Base-by-base conservation (phyloP, 2,888 invertebrate genomes). In the Lycophotia porphyrea region DNA sequence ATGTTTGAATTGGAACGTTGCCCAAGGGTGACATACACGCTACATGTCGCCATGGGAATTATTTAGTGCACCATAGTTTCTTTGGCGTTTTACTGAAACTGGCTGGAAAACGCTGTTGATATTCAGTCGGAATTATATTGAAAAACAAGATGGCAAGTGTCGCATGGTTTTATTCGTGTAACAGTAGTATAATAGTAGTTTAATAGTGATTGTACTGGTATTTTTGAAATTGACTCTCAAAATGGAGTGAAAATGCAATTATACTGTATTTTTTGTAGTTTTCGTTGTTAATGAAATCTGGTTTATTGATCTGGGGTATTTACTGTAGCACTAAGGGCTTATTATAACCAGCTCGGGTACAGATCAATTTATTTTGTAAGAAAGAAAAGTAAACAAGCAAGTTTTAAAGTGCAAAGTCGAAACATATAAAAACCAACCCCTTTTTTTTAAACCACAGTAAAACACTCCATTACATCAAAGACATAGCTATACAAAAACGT, bases 1-100 rank as follows among this genome's bases (percentile, higher is more conserved):
- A 27, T 21, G 31, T 24, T 27, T 60, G n/a, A 61, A 64, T 80
- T 84, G 84, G 84, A 84, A 36, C 21, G 21, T 36, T 61, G 74
- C 73, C 80, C 42, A 36, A 36, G 63, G 13, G 66, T 15, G 18
- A 11, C 47, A 27, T 44, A 7, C 36, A 18, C 15, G 18, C 15
- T 15, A 64, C 18, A 21, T 67, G 27, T 31, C 31, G 36, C 36
- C 15, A 39, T 52, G 49, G 13, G 60, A 67, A 71, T 67, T 60
- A 21, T 34, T 60, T 1, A 60, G 31, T 60, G 31, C 9, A 60
- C 21, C 21, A 60, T 9, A 15, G 63, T 8, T 63, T 4, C 21
- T 63, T 63, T 63, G 39, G 15, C 15, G n/a, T 7, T 36, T n/a
- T 13, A 15, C 7, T 63, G 36, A 39, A 0, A 39, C 24, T 61